phyloP scores from a whole-genome alignment of 2,113 vertebrate genomes.

The Protobothrops mucrosquamatus region DNA sequence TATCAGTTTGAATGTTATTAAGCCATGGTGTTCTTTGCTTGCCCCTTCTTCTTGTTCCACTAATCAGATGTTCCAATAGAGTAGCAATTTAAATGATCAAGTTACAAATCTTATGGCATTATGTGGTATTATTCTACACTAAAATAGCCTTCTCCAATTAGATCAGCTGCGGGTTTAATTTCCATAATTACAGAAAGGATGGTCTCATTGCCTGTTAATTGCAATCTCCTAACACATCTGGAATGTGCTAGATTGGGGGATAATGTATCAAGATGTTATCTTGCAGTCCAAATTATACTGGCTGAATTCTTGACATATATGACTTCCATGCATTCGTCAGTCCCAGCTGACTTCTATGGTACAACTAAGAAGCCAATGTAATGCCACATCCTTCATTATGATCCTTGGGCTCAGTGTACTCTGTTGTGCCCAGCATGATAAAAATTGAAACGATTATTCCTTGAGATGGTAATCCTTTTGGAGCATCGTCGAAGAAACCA shows the following conservation, averaged over 20 bases:
- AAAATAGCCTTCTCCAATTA: neutral
- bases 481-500: neutral
- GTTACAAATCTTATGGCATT: neutral
- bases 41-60: neutral
- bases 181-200: neutral
- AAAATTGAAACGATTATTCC: neutral
- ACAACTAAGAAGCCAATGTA: neutral
- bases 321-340: neutral
- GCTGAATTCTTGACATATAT: neutral
- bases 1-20: neutral
- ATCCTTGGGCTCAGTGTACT: neutral
- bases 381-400: neutral
- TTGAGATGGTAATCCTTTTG: neutral
- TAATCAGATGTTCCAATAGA: neutral
- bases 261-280: neutral
- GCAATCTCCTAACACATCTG: neutral
- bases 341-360: neutral
- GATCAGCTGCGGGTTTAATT: neutral
- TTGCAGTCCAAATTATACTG: neutral
- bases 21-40: neutral
- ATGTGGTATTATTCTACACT: neutral
- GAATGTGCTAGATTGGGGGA: neutral
- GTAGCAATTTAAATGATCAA: neutral
- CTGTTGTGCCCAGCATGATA: neutral
- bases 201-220: neutral